Conservation (phyloP, 2,113 vertebrate genomes). For the Pungitius pungitius region DNA sequence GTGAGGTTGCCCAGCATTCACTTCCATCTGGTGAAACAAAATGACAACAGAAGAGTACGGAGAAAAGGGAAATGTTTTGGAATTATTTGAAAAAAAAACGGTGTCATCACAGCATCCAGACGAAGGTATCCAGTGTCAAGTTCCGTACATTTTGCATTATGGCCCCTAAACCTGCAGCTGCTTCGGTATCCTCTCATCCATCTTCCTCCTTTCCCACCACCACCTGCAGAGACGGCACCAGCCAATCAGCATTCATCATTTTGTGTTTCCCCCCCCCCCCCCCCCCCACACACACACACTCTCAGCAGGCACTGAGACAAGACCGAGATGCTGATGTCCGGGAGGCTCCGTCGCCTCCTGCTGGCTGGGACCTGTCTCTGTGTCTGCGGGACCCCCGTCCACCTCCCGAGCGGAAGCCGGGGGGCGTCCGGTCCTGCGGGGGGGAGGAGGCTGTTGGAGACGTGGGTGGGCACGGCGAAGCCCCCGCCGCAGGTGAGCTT, state of each 20-base stretch:
- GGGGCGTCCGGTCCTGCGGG: constrained; percentile 28
- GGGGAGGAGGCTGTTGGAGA: constrained; percentile 22
- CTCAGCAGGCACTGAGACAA: constrained; percentile 53
- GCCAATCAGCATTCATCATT: constrained; percentile 28
- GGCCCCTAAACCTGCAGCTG: constrained; percentile 29
- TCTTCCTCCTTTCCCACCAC: background rate
- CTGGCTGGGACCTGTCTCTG: constrained; percentile 64
- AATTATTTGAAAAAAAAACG: constrained; percentile 40
- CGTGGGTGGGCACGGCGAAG: background rate
- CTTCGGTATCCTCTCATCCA: constrained; percentile 2
- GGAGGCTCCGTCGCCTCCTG: constrained; percentile 60
- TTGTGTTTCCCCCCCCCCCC: background rate
- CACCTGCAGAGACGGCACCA: constrained; percentile 16
- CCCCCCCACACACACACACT: too few relatives aligned
- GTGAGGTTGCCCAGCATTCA: background rate
- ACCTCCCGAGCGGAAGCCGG: background rate
- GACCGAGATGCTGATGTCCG: constrained; percentile 67
- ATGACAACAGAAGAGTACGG: constrained; percentile 30
- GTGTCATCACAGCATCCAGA: constrained; percentile 39
- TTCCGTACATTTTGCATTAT: constrained; percentile 12
- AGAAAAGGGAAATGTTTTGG: constrained; percentile 47
- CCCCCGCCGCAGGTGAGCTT: constrained; percentile 15
- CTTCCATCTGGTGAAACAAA: constrained; percentile 23
- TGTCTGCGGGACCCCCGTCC: constrained; percentile 60
- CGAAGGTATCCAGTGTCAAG: constrained; percentile 31